Base-by-base conservation (phyloP, 2,797 vertebrate species). In the Leucoraja ocellata region DNA sequence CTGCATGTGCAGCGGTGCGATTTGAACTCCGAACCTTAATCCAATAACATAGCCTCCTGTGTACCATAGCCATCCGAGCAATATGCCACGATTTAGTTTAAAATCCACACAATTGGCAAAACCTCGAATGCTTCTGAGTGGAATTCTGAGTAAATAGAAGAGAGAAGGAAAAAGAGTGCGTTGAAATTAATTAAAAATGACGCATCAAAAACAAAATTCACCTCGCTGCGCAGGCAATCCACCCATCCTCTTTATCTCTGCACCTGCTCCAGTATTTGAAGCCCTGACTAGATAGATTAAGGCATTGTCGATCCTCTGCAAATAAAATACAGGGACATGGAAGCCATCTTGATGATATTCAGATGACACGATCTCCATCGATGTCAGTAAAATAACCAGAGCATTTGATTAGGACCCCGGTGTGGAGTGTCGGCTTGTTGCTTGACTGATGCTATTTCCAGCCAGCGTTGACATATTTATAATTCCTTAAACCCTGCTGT, bases 401-500 rank as follows among this genome's bases (percentile, higher is more conserved):
- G 32, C 21, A 21, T 18, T 18, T 88, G 84, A 88, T n/a, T 6
- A 36, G 63, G 63, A 25, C 14, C 28, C 63, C 84, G 21, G 61
- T 36, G n/a, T 88, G 84, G 14, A 36, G 84, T 8, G 13, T 54
- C 21, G 23, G 10, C 71, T 54, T 54, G 68, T 46, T 54, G 71
- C 23, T 46, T 92, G 90, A 92, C 71, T 92, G 68, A 92, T 92
- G 71, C 25, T 25, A 65, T n/a, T 74, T 46, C 25, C 71, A 74
- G 90, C 39, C 36, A 91, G 90, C 68, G 11, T 21, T n/a, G 90
- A 76, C 90, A 76, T 39, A 13, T 54, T 92, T 74, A 73, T 76
- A 76, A 76, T 92, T 76, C 90, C 71, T 54, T 76, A 46, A 92
- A 74, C 90, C 90, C 68, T 46, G 23, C 36, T 54, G 36, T 91